phyloP scores from a whole-genome alignment of 2,113 vertebrate species.

The Dasyornis broadbenti region DNA sequence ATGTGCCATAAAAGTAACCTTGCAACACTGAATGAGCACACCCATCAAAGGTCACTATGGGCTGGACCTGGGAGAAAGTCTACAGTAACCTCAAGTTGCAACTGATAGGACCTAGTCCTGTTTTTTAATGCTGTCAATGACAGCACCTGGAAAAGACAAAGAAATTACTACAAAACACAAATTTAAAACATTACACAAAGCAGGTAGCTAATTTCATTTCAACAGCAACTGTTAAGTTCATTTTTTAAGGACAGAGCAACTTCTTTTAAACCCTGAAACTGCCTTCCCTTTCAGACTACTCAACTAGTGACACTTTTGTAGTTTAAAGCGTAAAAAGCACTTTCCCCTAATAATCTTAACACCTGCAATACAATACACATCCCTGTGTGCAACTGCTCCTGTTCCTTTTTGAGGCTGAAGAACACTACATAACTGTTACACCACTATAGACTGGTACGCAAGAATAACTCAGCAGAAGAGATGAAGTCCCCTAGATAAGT shows the following conservation, averaged over 20 bases:
- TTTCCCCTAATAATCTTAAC: not conserved
- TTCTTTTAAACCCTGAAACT: not conserved
- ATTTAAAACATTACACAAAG: not conserved
- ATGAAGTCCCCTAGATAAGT: not conserved
- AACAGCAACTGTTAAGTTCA: not conserved
- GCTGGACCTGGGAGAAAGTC: not conserved
- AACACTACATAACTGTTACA: not conserved
- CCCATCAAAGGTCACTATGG: slow-evolving; percentile 2
- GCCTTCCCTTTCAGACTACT: not conserved
- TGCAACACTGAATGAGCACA: not conserved
- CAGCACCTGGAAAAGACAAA: not conserved
- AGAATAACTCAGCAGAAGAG: rapidly evolving
- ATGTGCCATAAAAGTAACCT: not conserved
- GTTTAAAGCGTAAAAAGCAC: not conserved
- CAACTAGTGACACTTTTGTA: not conserved
- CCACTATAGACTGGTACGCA: rapidly evolving
- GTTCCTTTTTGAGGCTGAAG: not conserved
- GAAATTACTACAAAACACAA: not conserved
- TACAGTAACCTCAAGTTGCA: not conserved
- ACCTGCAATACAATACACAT: not conserved
- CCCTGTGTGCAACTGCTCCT: not conserved
- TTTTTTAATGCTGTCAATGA: not conserved
- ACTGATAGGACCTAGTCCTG: not conserved
- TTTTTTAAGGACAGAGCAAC: not conserved
- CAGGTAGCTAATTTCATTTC: not conserved